Conservation (phyloP, 2,113 vertebrate species). For the Triplophysa siluroides region DNA sequence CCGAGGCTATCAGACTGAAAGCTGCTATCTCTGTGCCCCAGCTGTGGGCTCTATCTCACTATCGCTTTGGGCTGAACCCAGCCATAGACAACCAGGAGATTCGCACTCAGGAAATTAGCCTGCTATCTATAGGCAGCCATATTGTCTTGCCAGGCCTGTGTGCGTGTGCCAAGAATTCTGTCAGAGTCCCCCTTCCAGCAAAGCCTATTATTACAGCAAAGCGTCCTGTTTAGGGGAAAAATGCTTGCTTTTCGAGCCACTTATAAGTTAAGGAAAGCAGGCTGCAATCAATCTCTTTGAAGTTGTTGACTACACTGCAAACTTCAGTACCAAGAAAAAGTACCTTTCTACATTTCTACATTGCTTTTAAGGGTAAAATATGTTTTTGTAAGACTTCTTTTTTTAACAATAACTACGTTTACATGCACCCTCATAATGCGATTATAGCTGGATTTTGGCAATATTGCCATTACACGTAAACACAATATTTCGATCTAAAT, state of each 20-base stretch:
- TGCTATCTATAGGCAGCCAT: slow-evolving; percentile 29
- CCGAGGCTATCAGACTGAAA: slow-evolving; percentile 78
- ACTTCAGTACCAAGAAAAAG: no score
- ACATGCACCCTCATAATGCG: no score
- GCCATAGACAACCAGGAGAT: slow-evolving; percentile 60
- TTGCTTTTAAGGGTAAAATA: no score
- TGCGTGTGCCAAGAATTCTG: background rate
- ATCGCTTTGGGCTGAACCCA: slow-evolving; percentile 76
- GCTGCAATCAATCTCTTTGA: no score
- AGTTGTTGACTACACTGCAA: no score
- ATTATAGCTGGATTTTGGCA: no score
- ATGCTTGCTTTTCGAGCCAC: background rate
- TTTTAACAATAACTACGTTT: no score
- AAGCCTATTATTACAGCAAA: background rate
- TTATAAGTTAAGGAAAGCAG: background rate
- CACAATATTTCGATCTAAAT: no score
- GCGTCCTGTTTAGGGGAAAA: background rate
- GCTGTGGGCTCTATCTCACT: slow-evolving; percentile 73
- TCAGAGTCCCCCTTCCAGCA: background rate
- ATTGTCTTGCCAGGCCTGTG: slow-evolving; percentile 49
- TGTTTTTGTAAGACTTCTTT: no score
- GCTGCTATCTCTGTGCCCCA: slow-evolving; percentile 79
- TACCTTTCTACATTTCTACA: no score
- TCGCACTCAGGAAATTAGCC: slow-evolving; percentile 41
- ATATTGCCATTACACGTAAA: no score